A percentile compares a stretch with the other conserved stretches of the same genome.
These are phyloP conservation scores for Centropristis striata DNA, from an alignment of 2,113 vertebrate genomes.

Conservation along the genomic window DNA sequence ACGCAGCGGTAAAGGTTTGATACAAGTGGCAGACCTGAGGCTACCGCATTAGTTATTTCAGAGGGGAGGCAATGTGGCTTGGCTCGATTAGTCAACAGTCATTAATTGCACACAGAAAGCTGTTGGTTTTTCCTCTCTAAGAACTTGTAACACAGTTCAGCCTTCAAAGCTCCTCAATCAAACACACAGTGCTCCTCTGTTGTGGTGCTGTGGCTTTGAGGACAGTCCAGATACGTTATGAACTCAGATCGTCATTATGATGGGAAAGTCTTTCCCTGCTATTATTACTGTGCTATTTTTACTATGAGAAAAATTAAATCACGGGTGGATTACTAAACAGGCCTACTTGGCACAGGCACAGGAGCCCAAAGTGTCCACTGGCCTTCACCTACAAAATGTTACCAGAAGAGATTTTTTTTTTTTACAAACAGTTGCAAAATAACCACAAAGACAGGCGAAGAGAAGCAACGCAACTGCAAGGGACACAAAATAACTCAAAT, in stretches of 20 bases:
- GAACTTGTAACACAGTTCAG: slow-evolving; percentile 50
- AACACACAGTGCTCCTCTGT: slow-evolving; percentile 31
- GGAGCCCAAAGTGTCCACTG: too few species aligned
- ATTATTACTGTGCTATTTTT: slow-evolving; percentile 14
- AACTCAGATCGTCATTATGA: slow-evolving; percentile 21
- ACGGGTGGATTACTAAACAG: too few species aligned
- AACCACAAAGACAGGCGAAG: too few species aligned
- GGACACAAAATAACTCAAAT: too few species aligned
- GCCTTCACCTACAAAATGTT: too few species aligned
- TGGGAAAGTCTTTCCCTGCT: background rate
- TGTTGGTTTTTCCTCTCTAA: slow-evolving; percentile 36
- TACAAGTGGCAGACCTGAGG: slow-evolving; percentile 77
- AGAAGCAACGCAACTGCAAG: too few species aligned
- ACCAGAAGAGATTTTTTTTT: too few species aligned
- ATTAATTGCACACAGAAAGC: slow-evolving; percentile 76
- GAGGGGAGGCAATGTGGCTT: slow-evolving; percentile 78
- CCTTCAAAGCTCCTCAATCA: slow-evolving; percentile 69
- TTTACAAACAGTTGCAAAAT: too few species aligned
- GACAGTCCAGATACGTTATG: background rate
- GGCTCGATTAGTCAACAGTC: slow-evolving; percentile 80
- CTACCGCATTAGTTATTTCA: slow-evolving; percentile 78
- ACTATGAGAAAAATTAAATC: background rate
- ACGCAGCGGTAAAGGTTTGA: slow-evolving; percentile 75
- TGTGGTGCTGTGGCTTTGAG: slow-evolving; percentile 24
- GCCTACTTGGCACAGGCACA: too few species aligned